phyloP scores from a whole-genome alignment of 2,888 invertebrate genomes.

The Antitype chi region DNA sequence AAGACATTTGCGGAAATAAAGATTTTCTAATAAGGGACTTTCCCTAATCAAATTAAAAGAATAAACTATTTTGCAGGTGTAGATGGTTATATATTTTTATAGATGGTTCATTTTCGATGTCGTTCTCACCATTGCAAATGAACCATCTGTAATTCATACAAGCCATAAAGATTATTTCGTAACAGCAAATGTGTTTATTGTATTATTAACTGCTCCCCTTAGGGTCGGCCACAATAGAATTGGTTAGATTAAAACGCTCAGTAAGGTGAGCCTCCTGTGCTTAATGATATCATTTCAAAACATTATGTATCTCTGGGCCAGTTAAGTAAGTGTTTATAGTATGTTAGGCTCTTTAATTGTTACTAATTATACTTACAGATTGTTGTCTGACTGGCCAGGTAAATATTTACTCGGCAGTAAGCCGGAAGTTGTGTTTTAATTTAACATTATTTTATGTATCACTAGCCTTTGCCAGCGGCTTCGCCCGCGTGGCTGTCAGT shows the following conservation, averaged over 20 bases:
- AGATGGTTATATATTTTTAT: too few relatives aligned
- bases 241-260: conserved; percentile 24
- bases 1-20: too few relatives aligned
- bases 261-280: conserved; percentile 8
- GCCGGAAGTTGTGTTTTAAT: background rate
- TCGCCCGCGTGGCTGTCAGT: too few relatives aligned
- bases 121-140: background rate
- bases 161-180: conserved; percentile 22
- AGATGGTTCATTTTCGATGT: too few relatives aligned
- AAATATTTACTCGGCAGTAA: background rate
- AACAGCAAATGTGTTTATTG: conserved; percentile 38
- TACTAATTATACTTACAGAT: conserved; percentile 20
- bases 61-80: background rate
- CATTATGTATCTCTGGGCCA: background rate
- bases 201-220: conserved; percentile 39
- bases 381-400: background rate
- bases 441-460: too few relatives aligned
- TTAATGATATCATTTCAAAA: conserved; percentile 30
- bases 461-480: too few relatives aligned
- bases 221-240: conserved; percentile 50
- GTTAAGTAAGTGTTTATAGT: conserved; percentile 13
- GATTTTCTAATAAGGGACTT: background rate
- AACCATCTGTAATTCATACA: conserved; percentile 25
- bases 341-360: background rate
- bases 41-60: background rate